Percentiles rank a stretch among this genome's conserved stretches.
phyloP scores from a whole-genome alignment of 1,140 invertebrate genomes.

The Danaus plexippus region DNA sequence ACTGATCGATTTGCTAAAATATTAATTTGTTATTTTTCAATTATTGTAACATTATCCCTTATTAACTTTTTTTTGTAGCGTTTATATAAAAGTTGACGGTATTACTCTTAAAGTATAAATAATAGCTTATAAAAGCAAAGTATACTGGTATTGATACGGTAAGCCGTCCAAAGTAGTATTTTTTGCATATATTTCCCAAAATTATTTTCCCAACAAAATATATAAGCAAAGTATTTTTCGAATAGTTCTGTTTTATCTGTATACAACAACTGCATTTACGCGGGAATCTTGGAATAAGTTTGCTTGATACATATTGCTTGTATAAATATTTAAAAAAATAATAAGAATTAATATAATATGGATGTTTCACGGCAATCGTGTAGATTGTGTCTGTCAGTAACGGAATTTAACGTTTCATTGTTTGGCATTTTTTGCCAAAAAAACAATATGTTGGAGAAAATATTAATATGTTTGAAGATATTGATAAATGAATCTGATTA shows the following conservation, averaged over 20 bases:
- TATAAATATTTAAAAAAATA: slow-evolving; percentile 2
- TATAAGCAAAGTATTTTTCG: slow-evolving; percentile 16
- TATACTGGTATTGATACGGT: slow-evolving; percentile 44
- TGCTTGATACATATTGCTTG: slow-evolving; percentile 7
- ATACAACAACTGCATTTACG: slow-evolving; percentile 21
- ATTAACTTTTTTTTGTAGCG: not conserved
- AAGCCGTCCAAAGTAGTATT: slow-evolving; percentile 62
- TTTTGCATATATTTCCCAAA: slow-evolving; percentile 37
- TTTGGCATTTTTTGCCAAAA: slow-evolving; percentile 44
- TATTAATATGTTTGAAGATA: slow-evolving; percentile 48
- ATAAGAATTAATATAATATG: slow-evolving; percentile 32
- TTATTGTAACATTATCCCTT: too few species aligned
- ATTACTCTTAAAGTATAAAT: slow-evolving; percentile 9
- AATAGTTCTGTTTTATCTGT: slow-evolving; percentile 24
- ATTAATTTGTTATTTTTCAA: too few species aligned
- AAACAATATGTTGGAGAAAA: slow-evolving; percentile 53
- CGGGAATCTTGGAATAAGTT: slow-evolving; percentile 27
- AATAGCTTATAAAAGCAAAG: slow-evolving; percentile 36
- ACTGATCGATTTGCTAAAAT: too few species aligned
- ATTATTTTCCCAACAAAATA: slow-evolving; percentile 12
- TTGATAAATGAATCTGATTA: slow-evolving; percentile 47
- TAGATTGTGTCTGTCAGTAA: slow-evolving; percentile 51
- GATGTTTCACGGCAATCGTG: slow-evolving; percentile 46
- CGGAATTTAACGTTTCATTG: slow-evolving; percentile 54
- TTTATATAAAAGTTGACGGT: slow-evolving; percentile 18